Evolutionary conservation across 2,888 invertebrate species (phyloP).

Genomic region (Latheticus oryzae): DNA sequence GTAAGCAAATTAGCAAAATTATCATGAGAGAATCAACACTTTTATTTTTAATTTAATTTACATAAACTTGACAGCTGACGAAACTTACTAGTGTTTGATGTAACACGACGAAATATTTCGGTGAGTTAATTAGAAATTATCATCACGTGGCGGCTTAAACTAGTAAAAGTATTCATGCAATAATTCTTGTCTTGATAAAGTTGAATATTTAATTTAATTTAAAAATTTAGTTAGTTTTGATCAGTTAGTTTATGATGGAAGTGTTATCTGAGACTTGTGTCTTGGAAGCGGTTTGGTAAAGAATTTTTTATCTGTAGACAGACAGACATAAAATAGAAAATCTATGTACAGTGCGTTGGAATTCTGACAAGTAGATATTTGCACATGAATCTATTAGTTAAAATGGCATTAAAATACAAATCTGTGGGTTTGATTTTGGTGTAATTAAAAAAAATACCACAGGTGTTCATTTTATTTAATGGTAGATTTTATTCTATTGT

Average conservation of each 20-base stretch:
- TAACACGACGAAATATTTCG: conserved; percentile 9
- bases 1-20: conserved; percentile 24
- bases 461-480: too few relatives aligned
- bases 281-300: background rate
- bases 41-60: conserved; percentile 45
- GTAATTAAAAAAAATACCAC: too few relatives aligned
- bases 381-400: background rate
- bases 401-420: too few relatives aligned
- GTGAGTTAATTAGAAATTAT: conserved; percentile 21
- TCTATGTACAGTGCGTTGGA: background rate
- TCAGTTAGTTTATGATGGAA: conserved; percentile 3
- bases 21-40: conserved; percentile 11
- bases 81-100: conserved; percentile 16
- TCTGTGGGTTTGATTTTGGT: background rate
- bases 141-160: conserved; percentile 15
- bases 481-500: too few relatives aligned
- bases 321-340: conserved; percentile 1
- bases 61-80: conserved; percentile 33
- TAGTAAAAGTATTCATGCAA: background rate
- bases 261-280: background rate
- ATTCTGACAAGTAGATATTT: background rate
- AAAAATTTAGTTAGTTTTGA: conserved; percentile 3
- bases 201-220: conserved; percentile 19
- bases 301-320: conserved; percentile 1
- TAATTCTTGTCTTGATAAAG: conserved; percentile 3